These are phyloP conservation scores for Patiria pectinifera DNA, from an alignment of 53 echinoderm and acorn worm genomes.

Conservation along the genomic window DNA sequence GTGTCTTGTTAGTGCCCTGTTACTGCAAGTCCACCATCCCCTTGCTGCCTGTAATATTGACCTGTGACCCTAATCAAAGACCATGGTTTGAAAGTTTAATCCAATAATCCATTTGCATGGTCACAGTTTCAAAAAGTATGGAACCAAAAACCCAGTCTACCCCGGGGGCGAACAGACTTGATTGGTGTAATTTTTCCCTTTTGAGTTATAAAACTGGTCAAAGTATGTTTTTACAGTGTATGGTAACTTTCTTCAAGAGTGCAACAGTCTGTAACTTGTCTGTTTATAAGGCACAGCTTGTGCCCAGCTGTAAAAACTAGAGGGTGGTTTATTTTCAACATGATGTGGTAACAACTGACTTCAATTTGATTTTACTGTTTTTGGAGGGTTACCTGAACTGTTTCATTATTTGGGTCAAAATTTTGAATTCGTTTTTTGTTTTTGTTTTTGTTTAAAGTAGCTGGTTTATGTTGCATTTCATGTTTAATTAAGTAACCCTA, in stretches of 20 bases:
- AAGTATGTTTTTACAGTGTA: neutral
- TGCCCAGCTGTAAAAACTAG: slow-evolving; percentile 39
- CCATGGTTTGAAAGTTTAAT: neutral
- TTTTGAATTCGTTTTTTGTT: too few species aligned
- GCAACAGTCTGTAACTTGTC: neutral
- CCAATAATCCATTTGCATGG: neutral
- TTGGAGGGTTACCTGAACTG: neutral
- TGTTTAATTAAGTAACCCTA: too few species aligned
- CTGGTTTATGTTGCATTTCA: too few species aligned
- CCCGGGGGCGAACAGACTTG: neutral
- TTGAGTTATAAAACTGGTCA: neutral
- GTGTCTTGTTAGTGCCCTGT: neutral
- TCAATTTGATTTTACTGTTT: neutral
- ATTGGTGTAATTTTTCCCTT: neutral
- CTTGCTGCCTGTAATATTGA: neutral
- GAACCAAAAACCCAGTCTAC: neutral
- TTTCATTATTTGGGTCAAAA: neutral
- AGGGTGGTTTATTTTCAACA: slow-evolving; percentile 38
- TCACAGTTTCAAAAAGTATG: neutral
- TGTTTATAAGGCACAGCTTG: slow-evolving; percentile 41
- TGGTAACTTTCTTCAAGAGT: neutral
- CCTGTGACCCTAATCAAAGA: slow-evolving; percentile 21
- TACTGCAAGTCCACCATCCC: neutral
- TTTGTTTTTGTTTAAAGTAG: too few species aligned
- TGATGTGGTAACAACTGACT: neutral